These are phyloP conservation scores for Plemyria rubiginata DNA, from an alignment of 2,888 invertebrate genomes.

Conservation along the genomic window DNA sequence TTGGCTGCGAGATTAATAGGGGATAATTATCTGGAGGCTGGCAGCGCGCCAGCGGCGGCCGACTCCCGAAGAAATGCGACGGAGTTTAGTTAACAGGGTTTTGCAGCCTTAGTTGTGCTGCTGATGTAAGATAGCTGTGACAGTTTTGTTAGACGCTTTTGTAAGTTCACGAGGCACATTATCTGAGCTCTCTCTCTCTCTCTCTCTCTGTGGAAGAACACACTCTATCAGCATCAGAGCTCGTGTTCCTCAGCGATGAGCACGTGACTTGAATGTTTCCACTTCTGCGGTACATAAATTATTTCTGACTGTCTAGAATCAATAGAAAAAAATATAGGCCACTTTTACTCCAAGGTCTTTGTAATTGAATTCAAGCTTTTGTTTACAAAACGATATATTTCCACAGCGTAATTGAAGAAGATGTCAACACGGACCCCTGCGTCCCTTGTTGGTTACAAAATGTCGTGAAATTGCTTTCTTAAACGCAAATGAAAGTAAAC, in stretches of 20 bases:
- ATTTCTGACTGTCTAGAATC: too few relatives aligned
- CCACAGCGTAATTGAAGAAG: constrained; percentile 18
- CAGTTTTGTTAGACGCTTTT: constrained; percentile 20
- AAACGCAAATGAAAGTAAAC: constrained; percentile 69
- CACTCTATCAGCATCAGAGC: background rate
- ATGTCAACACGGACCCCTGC: constrained; percentile 35
- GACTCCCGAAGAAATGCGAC: constrained; percentile 38
- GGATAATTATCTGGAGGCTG: constrained; percentile 67
- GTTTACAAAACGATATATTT: constrained; percentile 5
- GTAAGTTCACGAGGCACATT: background rate
- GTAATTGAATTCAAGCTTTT: background rate
- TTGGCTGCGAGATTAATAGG: constrained; percentile 68
- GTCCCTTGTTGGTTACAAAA: constrained; percentile 45
- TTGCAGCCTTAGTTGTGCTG: constrained; percentile 18
- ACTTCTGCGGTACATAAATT: too few relatives aligned
- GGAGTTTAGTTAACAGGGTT: constrained; percentile 24
- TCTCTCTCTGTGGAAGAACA: constrained; percentile 1
- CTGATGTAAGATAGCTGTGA: constrained; percentile 22
- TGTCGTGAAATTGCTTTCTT: constrained; percentile 63
- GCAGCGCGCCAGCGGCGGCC: constrained; percentile 52
- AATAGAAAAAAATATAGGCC: background rate
- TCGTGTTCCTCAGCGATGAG: background rate
- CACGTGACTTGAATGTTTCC: constrained; percentile 3
- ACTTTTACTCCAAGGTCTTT: background rate
- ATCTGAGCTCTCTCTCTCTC: constrained; percentile 2